Conservation (phyloP, 2,888 invertebrate genomes). For the Oligia strigilis region DNA sequence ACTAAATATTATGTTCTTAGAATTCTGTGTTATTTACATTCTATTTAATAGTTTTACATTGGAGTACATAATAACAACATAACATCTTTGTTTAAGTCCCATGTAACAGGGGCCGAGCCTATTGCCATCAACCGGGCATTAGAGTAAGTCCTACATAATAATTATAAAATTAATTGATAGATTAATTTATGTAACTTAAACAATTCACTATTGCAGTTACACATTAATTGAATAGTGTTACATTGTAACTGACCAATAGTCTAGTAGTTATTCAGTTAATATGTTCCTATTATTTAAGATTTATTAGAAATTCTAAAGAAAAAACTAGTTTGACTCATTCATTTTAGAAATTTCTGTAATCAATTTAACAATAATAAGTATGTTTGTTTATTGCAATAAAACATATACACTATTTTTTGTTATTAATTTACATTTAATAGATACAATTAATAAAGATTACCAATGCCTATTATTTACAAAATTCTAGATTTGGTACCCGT, state of each 20-base stretch:
- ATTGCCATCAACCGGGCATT: not conserved
- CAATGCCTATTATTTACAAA: not conserved
- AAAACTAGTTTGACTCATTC: not conserved
- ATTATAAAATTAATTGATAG: not conserved
- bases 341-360: not conserved
- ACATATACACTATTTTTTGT: too few species aligned
- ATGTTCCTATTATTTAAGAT: not conserved
- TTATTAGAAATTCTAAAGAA: not conserved
- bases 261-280: not conserved
- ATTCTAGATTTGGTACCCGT: slow-evolving; percentile 5
- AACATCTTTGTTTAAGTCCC: not conserved
- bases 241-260: not conserved
- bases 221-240: not conserved
- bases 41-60: not conserved
- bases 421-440: not conserved
- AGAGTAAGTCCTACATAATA: not conserved
- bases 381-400: not conserved
- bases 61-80: not conserved
- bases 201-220: not conserved
- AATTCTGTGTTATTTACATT: not conserved
- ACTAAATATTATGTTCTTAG: not conserved
- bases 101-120: not conserved
- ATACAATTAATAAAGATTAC: not conserved
- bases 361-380: not conserved
- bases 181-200: not conserved